Base-by-base conservation (phyloP, 2,797 vertebrate species). In the Chelon auratus region DNA sequence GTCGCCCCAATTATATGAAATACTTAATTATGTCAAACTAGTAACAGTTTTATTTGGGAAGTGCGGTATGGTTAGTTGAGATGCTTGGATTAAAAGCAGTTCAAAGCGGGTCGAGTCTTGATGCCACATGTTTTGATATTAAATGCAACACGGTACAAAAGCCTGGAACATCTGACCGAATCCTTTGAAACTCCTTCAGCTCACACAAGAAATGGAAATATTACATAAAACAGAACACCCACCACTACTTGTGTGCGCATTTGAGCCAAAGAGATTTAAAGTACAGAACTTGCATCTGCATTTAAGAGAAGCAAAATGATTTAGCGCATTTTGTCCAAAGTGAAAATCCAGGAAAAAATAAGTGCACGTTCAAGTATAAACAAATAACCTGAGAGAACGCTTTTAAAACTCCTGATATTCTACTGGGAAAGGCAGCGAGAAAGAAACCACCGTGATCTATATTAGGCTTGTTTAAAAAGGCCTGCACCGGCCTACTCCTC, bases 21-120 rank as follows among this genome's bases (percentile, higher is more conserved):
- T 93, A 93, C 87, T 93, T 93, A 86, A 93, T 94, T 93, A 93
- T 92, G 87, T 93, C 72, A 78, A 90, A 91, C 87, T 87, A 90
- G 87, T 88, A 88, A 86, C 77, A 77, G 73, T 92, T 93, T 94
- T 94, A 94, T 93, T 92, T 90, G 91, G 88, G 89, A 90, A 87
- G 82, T 92, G 91, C 66, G 90, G 92, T 89, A 83, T 68, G 80
- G 80, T 83, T 80, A 79, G 76, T 87, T 79, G 83, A 85, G 80
- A 87, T 83, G 75, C 74, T 80, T 57, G 17, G 80, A 86, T 87
- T 79, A 82, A 87, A 86, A 81, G 68, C 64, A 80, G 75, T 67
- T 87, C 68, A 83, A 88, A 86, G 83, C 37, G 15, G 30, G 58
- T 62, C 54, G 17, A 77, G 83, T 84, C 89, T 93, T 91, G 87